Conservation (phyloP, 1,140 invertebrate genomes). For the Cydia strobilella region DNA sequence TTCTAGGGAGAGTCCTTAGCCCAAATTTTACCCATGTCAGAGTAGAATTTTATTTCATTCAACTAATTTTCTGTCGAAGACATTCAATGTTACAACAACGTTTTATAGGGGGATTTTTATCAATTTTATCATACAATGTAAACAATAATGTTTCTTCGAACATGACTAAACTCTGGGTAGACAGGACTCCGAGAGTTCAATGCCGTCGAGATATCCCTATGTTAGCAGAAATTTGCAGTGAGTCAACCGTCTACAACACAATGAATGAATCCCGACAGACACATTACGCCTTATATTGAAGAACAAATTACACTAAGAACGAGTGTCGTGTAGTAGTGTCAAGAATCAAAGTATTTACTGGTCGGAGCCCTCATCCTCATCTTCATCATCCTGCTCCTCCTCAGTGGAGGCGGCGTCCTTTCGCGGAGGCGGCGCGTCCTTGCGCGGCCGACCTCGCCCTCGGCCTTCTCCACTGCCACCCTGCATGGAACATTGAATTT, state of each 20-base stretch:
- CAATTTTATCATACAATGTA: slow-evolving; percentile 28
- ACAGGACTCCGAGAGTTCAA: slow-evolving; percentile 67
- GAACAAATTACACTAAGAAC: slow-evolving; percentile 76
- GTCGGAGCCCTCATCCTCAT: slow-evolving; percentile 78
- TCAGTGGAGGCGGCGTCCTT: slow-evolving; percentile 75
- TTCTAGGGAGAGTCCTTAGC: slow-evolving; percentile 70
- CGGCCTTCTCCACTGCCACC: slow-evolving; percentile 67
- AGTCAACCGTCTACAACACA: slow-evolving; percentile 55
- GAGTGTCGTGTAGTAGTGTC: slow-evolving; percentile 55
- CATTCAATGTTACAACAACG: slow-evolving; percentile 53
- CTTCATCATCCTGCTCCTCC: slow-evolving; percentile 78
- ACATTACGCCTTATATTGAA: slow-evolving; percentile 68
- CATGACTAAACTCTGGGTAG: slow-evolving; percentile 71
- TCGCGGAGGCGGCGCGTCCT: slow-evolving; percentile 75
- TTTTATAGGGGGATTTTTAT: slow-evolving; percentile 25
- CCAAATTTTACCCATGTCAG: slow-evolving; percentile 71
- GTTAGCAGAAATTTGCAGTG: slow-evolving; percentile 48
- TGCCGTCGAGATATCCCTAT: slow-evolving; percentile 69
- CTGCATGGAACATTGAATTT: slow-evolving; percentile 40
- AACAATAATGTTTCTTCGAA: slow-evolving; percentile 43
- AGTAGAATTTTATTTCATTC: slow-evolving; percentile 42
- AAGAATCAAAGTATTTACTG: slow-evolving; percentile 66
- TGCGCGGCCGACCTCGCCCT: slow-evolving; percentile 74
- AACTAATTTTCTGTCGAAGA: slow-evolving; percentile 61
- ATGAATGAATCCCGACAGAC: slow-evolving; percentile 46